phyloP scores from a whole-genome alignment of 2,113 vertebrate species.

The Ceyx cyanopectus region DNA sequence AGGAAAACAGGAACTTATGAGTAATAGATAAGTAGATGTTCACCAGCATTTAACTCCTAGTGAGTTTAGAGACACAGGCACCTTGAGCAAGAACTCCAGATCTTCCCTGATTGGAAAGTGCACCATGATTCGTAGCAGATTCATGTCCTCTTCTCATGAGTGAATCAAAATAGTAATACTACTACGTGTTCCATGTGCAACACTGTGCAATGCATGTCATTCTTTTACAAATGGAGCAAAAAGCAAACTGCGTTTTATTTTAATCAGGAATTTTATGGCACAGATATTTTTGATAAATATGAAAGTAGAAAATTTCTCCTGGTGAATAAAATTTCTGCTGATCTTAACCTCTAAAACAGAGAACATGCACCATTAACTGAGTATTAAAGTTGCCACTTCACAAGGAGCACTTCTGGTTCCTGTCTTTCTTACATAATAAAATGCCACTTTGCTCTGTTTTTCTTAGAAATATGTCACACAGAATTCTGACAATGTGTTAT shows the following conservation, averaged over 20 bases:
- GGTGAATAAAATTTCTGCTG: neutral
- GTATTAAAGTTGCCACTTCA: neutral
- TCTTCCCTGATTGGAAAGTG: neutral
- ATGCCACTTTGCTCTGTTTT: neutral
- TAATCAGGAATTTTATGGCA: neutral
- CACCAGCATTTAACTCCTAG: neutral
- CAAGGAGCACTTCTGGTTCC: neutral
- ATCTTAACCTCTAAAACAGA: neutral
- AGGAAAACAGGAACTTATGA: neutral
- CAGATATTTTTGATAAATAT: neutral
- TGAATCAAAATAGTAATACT: neutral
- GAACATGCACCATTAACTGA: neutral
- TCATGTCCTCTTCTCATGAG: neutral
- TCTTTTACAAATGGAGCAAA: neutral
- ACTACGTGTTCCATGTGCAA: neutral
- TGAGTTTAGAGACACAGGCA: neutral
- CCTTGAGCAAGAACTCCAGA: neutral
- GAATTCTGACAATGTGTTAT: neutral
- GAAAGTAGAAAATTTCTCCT: neutral
- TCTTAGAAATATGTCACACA: neutral
- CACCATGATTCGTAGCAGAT: neutral
- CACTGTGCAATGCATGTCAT: fast-evolving
- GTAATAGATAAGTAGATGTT: neutral
- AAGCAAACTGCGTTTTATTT: neutral
- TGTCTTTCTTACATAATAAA: neutral